Base-by-base conservation (phyloP, 2,888 invertebrate species). In the Ectobius pallidus region DNA sequence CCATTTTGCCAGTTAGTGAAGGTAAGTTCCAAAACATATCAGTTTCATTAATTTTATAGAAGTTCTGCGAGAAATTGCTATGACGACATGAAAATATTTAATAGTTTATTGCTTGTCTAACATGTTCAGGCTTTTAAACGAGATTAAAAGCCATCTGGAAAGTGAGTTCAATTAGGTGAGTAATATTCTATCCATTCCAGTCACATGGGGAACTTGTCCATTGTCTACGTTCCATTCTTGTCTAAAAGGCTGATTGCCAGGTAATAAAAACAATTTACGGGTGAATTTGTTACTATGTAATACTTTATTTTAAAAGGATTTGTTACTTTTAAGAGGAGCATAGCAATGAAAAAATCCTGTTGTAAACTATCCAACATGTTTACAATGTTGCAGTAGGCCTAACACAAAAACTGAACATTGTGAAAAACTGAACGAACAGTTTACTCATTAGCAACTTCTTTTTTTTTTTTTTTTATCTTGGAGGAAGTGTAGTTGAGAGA, bases 231-330 rank as follows among this genome's bases (percentile, higher is more conserved):
- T 52, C 25, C 52, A 52, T 52, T 67, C 44, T 25, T 65, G 65
- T 65, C 44, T 65, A 44, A 58, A 42, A 42, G 39, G 58, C 70
- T 69, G 55, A 69, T 69, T 61, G 72, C 44, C 61, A 62, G 42
- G 14, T 44, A 55, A 32, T 68, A 42, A 69, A 69, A 69, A 22
- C 49, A 65, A 52, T 65, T 65, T 34, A 49, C 46, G 52, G 25
- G 58, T 71, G 55, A 71, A 71, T 71, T 71, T 67, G 67, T 71
- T 67, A 55, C 55, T 22, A 18, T 67, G 71, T 67, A 71, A 67
- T 67, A 63, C 55, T 72, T 72, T 69, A 42, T 55, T 72, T 44
- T 69, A 68, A 69, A 71, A 39, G 74, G 69, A 74, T 69, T n/a
- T 63, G 34, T 63, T 42, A 42, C 16, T 39, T 42, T 39, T 11